Evolutionary conservation across 2,797 vertebrate species (phyloP).

Genomic region (Phataginus tricuspis): DNA sequence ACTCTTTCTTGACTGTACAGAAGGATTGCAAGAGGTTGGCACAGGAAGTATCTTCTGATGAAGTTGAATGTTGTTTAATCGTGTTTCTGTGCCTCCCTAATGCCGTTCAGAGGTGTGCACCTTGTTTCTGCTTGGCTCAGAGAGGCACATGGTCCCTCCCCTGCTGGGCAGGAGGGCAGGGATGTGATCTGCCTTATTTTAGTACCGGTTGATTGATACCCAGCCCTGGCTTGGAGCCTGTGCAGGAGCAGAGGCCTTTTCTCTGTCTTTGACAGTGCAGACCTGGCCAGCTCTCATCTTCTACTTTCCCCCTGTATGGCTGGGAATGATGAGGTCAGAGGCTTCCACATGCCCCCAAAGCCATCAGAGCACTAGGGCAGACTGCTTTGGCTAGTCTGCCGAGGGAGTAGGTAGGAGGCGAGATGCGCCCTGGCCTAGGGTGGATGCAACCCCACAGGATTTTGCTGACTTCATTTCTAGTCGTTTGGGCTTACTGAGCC

Average conservation of each 20-base stretch:
- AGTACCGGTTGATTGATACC: neutral
- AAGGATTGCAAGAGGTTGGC: neutral
- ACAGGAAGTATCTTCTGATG: neutral
- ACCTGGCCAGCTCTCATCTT: neutral
- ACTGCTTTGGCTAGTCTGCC: too few relatives aligned
- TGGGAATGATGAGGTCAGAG: neutral
- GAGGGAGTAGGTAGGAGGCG: neutral
- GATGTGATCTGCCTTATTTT: neutral
- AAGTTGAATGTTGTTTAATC: neutral
- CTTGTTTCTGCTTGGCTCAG: neutral
- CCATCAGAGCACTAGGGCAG: neutral
- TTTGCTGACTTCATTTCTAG: neutral
- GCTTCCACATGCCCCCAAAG: neutral
- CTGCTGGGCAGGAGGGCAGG: neutral
- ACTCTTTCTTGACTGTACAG: neutral
- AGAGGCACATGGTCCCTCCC: neutral
- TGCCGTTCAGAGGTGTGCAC: neutral
- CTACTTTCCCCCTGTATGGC: neutral
- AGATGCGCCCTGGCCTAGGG: too few relatives aligned
- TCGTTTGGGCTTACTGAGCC: neutral
- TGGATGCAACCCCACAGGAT: fast-evolving
- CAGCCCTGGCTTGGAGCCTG: neutral
- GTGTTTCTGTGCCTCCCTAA: too few relatives aligned
- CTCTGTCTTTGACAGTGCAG: neutral
- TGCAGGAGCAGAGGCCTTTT: neutral